Conservation (phyloP, 2,797 vertebrate genomes). For the Sebastolobus altivelis region DNA sequence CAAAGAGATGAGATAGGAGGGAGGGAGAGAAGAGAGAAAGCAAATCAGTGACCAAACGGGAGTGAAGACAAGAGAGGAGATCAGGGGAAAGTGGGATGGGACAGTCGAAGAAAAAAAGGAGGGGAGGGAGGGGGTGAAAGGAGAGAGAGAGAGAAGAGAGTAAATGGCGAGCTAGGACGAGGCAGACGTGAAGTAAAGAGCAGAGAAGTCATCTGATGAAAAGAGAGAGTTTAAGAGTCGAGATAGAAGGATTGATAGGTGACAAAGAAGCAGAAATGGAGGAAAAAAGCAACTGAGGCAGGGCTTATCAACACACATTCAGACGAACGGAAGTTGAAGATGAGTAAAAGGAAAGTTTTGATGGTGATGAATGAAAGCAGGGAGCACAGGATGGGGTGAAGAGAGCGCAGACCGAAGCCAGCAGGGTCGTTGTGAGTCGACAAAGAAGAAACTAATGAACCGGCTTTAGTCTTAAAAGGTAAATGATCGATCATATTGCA, state of each 20-base stretch:
- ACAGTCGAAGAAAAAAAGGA: neutral
- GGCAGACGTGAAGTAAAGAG: neutral
- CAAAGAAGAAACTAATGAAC: constrained; percentile 24
- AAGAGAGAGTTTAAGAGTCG: neutral
- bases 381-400: neutral
- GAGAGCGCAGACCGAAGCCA: neutral
- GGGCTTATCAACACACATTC: neutral
- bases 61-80: neutral
- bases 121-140: neutral
- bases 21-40: neutral
- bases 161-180: neutral
- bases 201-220: neutral
- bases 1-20: neutral
- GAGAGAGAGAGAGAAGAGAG: neutral
- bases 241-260: neutral
- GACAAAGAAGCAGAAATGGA: neutral
- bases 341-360: neutral
- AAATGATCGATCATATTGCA: constrained; percentile 10
- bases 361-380: neutral
- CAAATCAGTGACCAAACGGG: neutral
- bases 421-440: neutral
- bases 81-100: neutral
- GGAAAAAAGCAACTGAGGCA: neutral
- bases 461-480: constrained; percentile 6
- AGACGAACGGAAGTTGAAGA: neutral